These are phyloP conservation scores for Hemistola chrysoprasaria DNA, from an alignment of 2,888 invertebrate genomes.

Conservation along the genomic window DNA sequence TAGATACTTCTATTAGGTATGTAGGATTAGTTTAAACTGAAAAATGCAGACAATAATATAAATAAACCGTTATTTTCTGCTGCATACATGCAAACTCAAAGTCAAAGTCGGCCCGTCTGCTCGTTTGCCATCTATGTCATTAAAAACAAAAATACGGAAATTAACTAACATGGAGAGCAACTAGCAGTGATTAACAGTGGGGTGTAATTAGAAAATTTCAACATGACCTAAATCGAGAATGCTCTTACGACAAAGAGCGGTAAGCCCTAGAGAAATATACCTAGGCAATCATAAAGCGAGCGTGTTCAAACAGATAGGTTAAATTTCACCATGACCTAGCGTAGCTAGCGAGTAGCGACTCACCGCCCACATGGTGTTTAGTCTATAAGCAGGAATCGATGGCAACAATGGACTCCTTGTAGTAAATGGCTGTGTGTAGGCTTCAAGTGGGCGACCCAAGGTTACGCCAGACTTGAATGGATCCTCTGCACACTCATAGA, in stretches of 20 bases:
- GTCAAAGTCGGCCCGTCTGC: too few relatives aligned
- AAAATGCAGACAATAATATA: too few relatives aligned
- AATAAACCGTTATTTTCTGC: too few relatives aligned
- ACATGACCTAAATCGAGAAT: too few relatives aligned
- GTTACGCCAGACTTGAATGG: constrained; percentile 15
- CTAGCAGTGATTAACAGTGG: too few relatives aligned
- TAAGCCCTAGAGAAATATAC: constrained; percentile 7
- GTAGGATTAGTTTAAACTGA: constrained; percentile 15
- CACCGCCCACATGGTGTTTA: constrained; percentile 21
- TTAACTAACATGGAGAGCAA: too few relatives aligned
- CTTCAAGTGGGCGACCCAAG: constrained; percentile 22
- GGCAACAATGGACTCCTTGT: constrained; percentile 21
- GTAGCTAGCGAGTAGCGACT: constrained; percentile 1
- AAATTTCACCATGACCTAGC: constrained; percentile 14
- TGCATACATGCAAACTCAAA: too few relatives aligned
- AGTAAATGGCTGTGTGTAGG: constrained; percentile 19
- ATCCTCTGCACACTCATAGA: constrained; percentile 3
- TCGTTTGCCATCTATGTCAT: too few relatives aligned
- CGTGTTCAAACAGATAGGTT: constrained; percentile 1
- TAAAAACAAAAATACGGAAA: too few relatives aligned
- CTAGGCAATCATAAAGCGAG: neutral
- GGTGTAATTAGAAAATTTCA: too few relatives aligned
- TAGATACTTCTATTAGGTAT: constrained; percentile 18
- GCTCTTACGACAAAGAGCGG: neutral
- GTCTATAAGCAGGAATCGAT: constrained; percentile 11